These are phyloP conservation scores for Lasiurus cinereus DNA, from an alignment of 2,113 vertebrate species.

Conservation along the genomic window DNA sequence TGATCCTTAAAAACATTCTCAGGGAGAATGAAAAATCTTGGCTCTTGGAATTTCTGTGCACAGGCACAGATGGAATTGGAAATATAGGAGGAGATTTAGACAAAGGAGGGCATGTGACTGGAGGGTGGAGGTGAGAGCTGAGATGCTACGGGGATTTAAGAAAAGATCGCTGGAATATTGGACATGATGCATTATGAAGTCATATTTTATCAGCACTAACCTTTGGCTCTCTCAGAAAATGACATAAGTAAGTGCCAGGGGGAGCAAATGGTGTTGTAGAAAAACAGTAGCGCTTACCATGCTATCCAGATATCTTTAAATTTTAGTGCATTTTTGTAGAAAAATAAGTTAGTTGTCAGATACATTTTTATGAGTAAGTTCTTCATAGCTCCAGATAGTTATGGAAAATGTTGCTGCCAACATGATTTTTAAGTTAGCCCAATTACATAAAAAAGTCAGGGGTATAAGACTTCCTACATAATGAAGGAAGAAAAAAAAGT, in stretches of 20 bases:
- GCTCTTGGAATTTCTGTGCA: background rate
- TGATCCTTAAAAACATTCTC: background rate
- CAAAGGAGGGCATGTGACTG: background rate
- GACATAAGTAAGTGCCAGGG: background rate
- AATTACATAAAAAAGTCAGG: constrained; percentile 63
- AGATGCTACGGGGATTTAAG: background rate
- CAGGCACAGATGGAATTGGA: background rate
- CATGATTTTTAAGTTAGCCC: constrained; percentile 75
- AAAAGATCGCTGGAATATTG: background rate
- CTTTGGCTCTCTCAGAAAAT: background rate
- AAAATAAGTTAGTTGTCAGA: constrained; percentile 72
- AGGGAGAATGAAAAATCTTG: background rate
- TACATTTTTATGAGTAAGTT: constrained; percentile 56
- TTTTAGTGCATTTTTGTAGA: constrained; percentile 55
- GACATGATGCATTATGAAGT: background rate
- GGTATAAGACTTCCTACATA: constrained; percentile 16
- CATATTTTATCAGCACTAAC: background rate
- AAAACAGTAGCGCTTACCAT: constrained; percentile 2
- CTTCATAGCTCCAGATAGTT: constrained; percentile 64
- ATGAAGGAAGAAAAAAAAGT: background rate
- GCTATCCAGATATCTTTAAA: background rate
- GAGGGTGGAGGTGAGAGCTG: background rate
- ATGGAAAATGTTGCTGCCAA: constrained; percentile 75
- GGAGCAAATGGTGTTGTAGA: background rate
- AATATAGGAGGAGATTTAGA: background rate